These are phyloP conservation scores for Microtus montanus DNA, from an alignment of 2,113 vertebrate genomes.

Conservation along the genomic window DNA sequence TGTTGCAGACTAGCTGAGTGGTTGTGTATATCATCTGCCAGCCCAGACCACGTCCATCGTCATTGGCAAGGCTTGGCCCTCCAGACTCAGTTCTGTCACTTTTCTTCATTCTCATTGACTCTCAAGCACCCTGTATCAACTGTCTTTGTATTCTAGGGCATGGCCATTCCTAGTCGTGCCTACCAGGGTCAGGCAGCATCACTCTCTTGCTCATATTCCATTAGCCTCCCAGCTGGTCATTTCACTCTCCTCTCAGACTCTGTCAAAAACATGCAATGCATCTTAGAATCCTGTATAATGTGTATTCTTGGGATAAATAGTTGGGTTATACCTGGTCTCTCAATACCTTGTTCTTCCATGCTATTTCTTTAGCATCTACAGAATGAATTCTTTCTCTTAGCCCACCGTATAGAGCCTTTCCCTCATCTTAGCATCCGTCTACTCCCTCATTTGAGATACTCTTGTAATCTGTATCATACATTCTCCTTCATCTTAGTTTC, in stretches of 20 bases:
- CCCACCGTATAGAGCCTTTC: neutral
- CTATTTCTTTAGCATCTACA: neutral
- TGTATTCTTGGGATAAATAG: neutral
- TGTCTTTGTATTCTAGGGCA: neutral
- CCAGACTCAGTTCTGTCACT: neutral
- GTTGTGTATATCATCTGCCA: rapidly evolving
- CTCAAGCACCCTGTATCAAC: neutral
- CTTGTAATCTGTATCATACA: neutral
- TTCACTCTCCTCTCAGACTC: no score
- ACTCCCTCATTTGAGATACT: neutral
- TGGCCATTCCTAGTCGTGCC: neutral
- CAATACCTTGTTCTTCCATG: neutral
- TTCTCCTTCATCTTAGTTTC: neutral
- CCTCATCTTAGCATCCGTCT: neutral
- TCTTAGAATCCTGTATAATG: neutral
- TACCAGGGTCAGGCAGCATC: neutral
- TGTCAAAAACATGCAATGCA: neutral
- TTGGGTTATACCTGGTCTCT: neutral
- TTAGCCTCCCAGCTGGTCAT: neutral
- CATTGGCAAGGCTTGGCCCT: neutral
- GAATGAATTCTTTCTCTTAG: neutral
- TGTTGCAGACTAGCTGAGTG: rapidly evolving
- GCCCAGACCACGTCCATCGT: neutral
- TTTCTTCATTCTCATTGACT: neutral
- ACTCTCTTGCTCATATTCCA: neutral